Evolutionary conservation across 2,113 vertebrate species (phyloP).

Genomic region (Phalacrocorax brasilianus): DNA sequence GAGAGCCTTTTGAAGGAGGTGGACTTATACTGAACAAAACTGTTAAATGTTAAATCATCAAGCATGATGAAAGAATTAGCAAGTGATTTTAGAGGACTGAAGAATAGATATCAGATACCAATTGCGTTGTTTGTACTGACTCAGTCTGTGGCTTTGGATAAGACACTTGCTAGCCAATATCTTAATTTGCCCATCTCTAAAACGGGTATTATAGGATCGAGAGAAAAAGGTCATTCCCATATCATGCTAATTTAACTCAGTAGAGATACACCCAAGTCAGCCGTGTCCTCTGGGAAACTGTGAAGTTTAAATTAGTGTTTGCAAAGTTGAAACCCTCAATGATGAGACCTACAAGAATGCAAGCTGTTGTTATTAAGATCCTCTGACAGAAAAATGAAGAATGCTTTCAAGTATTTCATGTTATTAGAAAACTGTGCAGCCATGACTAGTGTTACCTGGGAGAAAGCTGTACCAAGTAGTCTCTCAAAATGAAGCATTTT

Average conservation of each 20-base stretch:
- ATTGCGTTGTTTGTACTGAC: neutral
- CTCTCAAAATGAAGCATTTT: neutral
- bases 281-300: neutral
- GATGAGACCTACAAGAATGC: neutral
- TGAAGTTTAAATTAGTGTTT: neutral
- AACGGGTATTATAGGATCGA: neutral
- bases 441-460: neutral
- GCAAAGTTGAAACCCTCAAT: neutral
- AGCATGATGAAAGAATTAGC: neutral
- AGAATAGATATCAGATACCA: neutral
- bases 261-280: neutral
- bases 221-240: neutral
- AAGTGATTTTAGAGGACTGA: neutral
- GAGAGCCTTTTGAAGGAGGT: neutral
- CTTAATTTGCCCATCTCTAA: neutral
- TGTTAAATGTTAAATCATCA: neutral
- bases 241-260: neutral
- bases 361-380: neutral
- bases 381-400: neutral
- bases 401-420: neutral
- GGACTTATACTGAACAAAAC: neutral
- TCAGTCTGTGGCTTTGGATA: neutral
- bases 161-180: neutral
- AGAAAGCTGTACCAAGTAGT: neutral
- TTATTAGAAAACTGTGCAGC: neutral